Conservation (phyloP, 2,888 invertebrate genomes). For the Brachyopa scutellaris region DNA sequence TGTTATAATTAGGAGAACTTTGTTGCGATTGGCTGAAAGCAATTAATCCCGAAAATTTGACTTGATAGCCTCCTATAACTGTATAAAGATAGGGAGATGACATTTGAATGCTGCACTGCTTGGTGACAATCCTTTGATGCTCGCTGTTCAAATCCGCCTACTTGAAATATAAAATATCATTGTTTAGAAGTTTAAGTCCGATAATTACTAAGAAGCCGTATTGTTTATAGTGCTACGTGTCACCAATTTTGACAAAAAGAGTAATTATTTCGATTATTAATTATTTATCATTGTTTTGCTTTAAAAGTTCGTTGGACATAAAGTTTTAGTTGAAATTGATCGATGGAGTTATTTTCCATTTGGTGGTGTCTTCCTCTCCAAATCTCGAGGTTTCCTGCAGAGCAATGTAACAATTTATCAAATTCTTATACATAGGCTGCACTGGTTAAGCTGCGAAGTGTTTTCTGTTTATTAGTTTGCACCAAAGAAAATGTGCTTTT, state of each 20-base stretch:
- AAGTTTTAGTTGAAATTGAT: background rate
- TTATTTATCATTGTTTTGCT: background rate
- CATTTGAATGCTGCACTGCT: slow-evolving; percentile 14
- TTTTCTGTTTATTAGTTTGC: too few relatives aligned
- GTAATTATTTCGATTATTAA: background rate
- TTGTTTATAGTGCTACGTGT: background rate
- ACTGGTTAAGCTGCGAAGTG: too few relatives aligned
- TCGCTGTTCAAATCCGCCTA: slow-evolving; percentile 13
- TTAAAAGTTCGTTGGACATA: background rate
- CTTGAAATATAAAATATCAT: slow-evolving; percentile 4
- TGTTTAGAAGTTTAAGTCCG: background rate
- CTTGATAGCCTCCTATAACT: slow-evolving; percentile 18
- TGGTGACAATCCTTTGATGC: slow-evolving; percentile 21
- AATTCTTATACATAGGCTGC: background rate
- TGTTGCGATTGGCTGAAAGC: slow-evolving; percentile 33
- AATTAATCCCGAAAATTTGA: slow-evolving; percentile 30
- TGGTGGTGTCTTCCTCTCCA: too few relatives aligned
- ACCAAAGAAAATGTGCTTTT: too few relatives aligned
- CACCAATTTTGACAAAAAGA: background rate
- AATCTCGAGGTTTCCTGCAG: too few relatives aligned
- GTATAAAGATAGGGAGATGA: background rate
- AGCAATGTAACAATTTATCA: too few relatives aligned
- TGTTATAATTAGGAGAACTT: slow-evolving; percentile 21
- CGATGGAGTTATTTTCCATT: slow-evolving; percentile 1
- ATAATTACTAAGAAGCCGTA: slow-evolving; percentile 3